These are phyloP conservation scores for Leptopilina myrica DNA, from an alignment of 2,888 invertebrate species.

Conservation along the genomic window DNA sequence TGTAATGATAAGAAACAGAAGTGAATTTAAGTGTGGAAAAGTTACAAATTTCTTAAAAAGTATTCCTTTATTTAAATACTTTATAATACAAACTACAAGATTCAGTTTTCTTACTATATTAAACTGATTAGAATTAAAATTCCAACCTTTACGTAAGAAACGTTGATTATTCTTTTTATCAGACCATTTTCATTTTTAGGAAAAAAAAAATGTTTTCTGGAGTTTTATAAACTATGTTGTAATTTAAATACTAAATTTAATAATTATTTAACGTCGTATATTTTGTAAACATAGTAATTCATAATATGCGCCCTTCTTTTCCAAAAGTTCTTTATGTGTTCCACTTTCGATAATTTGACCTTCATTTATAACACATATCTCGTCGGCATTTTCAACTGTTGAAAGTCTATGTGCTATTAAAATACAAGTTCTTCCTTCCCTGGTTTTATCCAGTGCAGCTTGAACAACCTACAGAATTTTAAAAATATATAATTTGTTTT, in stretches of 20 bases:
- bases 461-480: conserved; percentile 84
- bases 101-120: neutral
- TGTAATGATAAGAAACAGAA: neutral
- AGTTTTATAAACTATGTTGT: neutral
- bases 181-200: neutral
- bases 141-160: too few relatives aligned
- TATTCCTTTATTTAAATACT: neutral
- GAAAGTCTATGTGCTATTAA: conserved; percentile 92
- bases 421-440: conserved; percentile 89
- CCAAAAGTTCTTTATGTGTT: conserved; percentile 83
- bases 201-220: too few relatives aligned
- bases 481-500: too few relatives aligned
- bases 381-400: conserved; percentile 89
- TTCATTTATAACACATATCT: conserved; percentile 84
- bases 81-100: neutral
- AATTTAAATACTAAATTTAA: conserved; percentile 62
- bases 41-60: neutral
- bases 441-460: conserved; percentile 90
- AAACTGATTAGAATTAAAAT: neutral
- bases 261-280: neutral
- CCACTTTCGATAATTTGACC: conserved; percentile 85
- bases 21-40: neutral
- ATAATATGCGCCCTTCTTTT: conserved; percentile 83
- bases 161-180: too few relatives aligned
- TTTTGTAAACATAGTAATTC: conserved; percentile 77